Conservation (phyloP, 2,888 invertebrate genomes). For the Andrena camellia region DNA sequence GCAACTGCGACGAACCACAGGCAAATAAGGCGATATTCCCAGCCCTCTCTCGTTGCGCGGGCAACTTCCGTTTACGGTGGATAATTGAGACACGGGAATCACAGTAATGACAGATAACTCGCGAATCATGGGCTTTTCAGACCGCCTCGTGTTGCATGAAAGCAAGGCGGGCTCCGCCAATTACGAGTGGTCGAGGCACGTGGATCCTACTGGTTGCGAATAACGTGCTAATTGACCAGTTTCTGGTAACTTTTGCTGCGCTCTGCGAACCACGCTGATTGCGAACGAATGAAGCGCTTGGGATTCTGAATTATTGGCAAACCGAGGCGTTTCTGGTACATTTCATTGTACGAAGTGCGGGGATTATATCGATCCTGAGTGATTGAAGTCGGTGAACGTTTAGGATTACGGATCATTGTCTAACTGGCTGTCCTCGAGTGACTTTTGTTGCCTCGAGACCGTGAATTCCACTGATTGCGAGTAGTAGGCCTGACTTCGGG, state of each 20-base stretch:
- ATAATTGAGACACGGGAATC: neutral
- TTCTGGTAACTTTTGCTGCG: neutral
- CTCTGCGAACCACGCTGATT: neutral
- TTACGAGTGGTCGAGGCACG: neutral
- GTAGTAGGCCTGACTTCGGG: neutral
- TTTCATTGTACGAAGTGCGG: neutral
- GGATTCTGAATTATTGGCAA: neutral
- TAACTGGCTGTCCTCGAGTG: neutral
- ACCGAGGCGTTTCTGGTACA: neutral
- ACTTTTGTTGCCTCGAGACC: neutral
- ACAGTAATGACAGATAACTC: neutral
- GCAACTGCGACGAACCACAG: neutral
- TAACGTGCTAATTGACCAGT: conserved; percentile 14
- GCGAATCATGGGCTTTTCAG: neutral
- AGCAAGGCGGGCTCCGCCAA: neutral
- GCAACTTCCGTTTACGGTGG: neutral
- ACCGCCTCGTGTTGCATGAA: neutral
- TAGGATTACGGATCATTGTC: neutral
- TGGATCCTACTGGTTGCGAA: neutral
- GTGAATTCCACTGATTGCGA: neutral
- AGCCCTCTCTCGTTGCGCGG: neutral
- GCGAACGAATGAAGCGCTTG: neutral
- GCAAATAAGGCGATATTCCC: neutral
- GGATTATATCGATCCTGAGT: neutral
- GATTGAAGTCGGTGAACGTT: neutral